Evolutionary conservation across 2,888 invertebrate species (phyloP), one percentile per base, ranked within the genome.

Genomic region (Tetropium fuscum): DNA sequence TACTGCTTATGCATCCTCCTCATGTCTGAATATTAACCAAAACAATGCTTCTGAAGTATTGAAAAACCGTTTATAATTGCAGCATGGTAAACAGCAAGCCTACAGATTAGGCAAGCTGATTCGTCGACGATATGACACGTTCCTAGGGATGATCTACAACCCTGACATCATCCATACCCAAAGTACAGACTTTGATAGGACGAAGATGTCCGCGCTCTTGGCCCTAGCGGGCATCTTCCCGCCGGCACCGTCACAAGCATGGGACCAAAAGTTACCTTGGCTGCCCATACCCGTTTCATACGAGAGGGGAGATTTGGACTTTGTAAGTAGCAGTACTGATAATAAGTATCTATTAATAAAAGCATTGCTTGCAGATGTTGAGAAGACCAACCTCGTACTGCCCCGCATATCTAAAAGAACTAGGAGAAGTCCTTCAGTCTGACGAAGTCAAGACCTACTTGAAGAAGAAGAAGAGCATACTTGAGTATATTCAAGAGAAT

Each of bases 181-280:
- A 16, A 90, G 90, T 25, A 90, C 92, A 0, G 87, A 90, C 74
- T 89, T 84, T 73, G 89, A 90, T 49, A 84, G 92, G 43, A 92
- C 93, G 0, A 86, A 92, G 80, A 90, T 90, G 87, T 90, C 90
- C 2, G 90, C 88, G 0, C 83, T 90, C 59, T 81, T 89, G 18
- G 88, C 90, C 2, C 90, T 2, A 90, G 88, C 91, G 1, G 91
- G 88, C 0, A 74, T 93, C 16, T 93, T 87, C 76, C 89, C 88
- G 1, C 90, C 90, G 0, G 74, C 77, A 0, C 66, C 67, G 0
- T 60, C 74, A 0, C 85, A 87, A 69, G 74, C 70, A 51, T 87
- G 86, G 86, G 81, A 83, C 48, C 53, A 74, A 5, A 60, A 73
- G 36, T 64, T 88, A 6, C 66, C 77, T 2, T 89, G 89, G 89